A percentile compares a stretch with the other conserved stretches of the same genome.
Conservation (phyloP, 2,797 vertebrate species). For the Echiichthys vipera region DNA sequence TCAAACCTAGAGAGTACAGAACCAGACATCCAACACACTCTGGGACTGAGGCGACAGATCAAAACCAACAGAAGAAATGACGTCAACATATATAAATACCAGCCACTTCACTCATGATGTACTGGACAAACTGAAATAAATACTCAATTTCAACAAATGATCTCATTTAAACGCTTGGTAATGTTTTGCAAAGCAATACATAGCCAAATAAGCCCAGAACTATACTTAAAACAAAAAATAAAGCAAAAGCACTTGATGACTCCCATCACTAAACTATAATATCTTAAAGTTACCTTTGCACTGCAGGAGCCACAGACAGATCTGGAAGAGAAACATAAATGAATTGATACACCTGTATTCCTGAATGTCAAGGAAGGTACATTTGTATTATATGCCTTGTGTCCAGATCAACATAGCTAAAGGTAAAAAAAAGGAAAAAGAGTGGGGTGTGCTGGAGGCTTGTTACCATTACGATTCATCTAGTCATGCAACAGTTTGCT, state of each 20-base stretch:
- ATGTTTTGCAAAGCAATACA: not conserved
- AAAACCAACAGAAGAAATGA: conserved; percentile 46
- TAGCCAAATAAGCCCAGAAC: not conserved
- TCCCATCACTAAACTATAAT: not conserved
- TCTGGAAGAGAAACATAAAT: conserved; percentile 74
- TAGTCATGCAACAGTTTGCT: too few species aligned
- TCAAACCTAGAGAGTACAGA: conserved; percentile 72
- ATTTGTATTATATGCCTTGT: too few species aligned
- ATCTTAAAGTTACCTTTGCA: conserved; percentile 87
- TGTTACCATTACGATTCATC: too few species aligned
- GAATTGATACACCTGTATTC: not conserved
- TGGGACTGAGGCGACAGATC: conserved; percentile 54
- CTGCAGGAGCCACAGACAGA: conserved; percentile 92
- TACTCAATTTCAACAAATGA: too few species aligned
- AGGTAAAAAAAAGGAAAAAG: too few species aligned
- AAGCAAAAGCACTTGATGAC: not conserved
- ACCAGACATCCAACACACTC: conserved; percentile 70
- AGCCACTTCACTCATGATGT: not conserved
- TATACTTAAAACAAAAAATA: not conserved
- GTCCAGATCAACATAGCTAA: too few species aligned
- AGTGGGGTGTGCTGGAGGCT: too few species aligned
- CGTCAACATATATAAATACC: conserved; percentile 44
- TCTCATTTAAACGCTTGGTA: not conserved
- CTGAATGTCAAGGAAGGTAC: not conserved
- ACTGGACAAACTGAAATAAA: conserved; percentile 7